Percentiles rank a stretch among this genome's conserved stretches.
Conservation (phyloP, 2,797 vertebrate species). For the Sebastes cheni region DNA sequence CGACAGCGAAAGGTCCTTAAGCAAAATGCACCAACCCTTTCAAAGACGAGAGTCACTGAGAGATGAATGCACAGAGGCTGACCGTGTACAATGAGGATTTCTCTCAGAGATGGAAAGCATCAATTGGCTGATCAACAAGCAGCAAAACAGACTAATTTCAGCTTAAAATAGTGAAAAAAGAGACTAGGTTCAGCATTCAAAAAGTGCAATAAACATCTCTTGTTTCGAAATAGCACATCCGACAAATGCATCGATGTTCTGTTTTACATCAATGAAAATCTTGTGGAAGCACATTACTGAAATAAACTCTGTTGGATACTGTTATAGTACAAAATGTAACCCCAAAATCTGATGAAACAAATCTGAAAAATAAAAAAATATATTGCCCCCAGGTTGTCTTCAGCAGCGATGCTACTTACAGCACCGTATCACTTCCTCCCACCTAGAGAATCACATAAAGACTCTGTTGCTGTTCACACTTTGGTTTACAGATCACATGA, state of each 20-base stretch:
- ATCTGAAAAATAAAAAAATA: constrained; percentile 5
- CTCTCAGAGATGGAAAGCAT: constrained; percentile 5
- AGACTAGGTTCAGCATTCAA: not conserved
- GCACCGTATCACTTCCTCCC: constrained; percentile 44
- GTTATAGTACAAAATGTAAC: constrained; percentile 13
- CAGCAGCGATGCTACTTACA: constrained; percentile 18
- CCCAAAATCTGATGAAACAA: constrained; percentile 26
- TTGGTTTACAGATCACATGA: constrained; percentile 49
- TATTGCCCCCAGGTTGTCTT: constrained; percentile 32
- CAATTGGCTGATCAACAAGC: not conserved
- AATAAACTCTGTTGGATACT: constrained; percentile 1
- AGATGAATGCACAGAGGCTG: not conserved
- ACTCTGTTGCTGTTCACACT: constrained; percentile 26
- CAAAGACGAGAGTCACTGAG: constrained; percentile 12
- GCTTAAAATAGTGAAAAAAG: not conserved
- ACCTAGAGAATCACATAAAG: constrained; percentile 39
- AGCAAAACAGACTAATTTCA: constrained; percentile 4
- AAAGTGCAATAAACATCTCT: not conserved
- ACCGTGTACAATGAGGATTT: not conserved
- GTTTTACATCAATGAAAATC: constrained; percentile 14
- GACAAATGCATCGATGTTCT: not conserved
- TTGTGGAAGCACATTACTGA: not conserved
- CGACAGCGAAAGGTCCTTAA: not conserved
- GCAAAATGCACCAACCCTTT: constrained; percentile 15
- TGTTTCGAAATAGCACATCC: not conserved